phyloP scores from a whole-genome alignment of 64 coral and sea anemone genomes.

The Anthopleura sola region DNA sequence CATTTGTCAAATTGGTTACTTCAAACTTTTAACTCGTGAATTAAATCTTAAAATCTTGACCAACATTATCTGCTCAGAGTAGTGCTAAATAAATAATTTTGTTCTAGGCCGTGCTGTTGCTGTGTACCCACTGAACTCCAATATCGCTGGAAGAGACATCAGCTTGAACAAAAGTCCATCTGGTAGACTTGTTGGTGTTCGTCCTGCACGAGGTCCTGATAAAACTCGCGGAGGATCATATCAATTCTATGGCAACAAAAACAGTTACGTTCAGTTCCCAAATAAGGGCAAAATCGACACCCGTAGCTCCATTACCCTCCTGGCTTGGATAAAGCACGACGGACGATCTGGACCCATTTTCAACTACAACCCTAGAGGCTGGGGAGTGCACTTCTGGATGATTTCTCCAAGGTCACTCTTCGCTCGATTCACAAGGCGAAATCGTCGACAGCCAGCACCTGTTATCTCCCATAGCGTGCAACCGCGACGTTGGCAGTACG shows the following conservation, averaged over 20 bases:
- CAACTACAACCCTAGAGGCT: slow-evolving; percentile 50
- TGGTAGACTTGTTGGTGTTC: slow-evolving; percentile 30
- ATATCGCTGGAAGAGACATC: slow-evolving; percentile 48
- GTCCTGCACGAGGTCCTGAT: slow-evolving; percentile 43
- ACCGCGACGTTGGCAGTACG: slow-evolving; percentile 51
- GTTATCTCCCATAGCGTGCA: slow-evolving; percentile 6
- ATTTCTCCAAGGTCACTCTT: slow-evolving; percentile 34
- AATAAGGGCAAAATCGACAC: slow-evolving; percentile 75
- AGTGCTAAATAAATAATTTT: neutral
- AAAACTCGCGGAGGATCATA: slow-evolving; percentile 35
- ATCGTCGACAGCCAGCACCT: slow-evolving; percentile 28
- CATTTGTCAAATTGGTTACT: no score
- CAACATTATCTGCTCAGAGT: no score
- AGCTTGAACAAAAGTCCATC: slow-evolving; percentile 46
- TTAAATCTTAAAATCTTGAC: no score
- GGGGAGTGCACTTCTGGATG: slow-evolving; percentile 82
- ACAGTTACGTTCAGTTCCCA: slow-evolving; percentile 70
- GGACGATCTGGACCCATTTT: slow-evolving; percentile 41
- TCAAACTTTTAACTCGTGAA: no score
- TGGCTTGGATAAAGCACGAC: slow-evolving; percentile 67
- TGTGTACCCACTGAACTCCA: slow-evolving; percentile 53
- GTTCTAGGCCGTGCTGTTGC: slow-evolving; percentile 11
- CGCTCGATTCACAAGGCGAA: slow-evolving; percentile 53
- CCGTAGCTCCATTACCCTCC: slow-evolving; percentile 36
- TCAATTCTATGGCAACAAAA: slow-evolving; percentile 40